Evolutionary conservation across 2,113 vertebrate genomes (phyloP).

Genomic region (Lampris incognitus): DNA sequence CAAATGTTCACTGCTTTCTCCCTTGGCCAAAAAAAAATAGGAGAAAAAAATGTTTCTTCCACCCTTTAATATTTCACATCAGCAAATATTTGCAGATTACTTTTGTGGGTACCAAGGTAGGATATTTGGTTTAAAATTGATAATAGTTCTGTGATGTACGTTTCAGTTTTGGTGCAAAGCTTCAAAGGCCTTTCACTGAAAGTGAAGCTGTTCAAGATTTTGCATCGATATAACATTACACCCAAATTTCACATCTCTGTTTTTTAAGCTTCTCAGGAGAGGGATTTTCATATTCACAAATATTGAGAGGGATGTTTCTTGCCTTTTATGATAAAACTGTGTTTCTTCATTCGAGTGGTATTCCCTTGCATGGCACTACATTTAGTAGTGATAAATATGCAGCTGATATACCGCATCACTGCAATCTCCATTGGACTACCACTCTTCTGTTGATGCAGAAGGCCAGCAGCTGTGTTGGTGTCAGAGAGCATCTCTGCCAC

Average conservation of each 20-base stretch:
- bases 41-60: background rate
- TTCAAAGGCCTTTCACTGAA: constrained; percentile 27
- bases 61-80: background rate
- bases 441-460: constrained; percentile 1
- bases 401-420: background rate
- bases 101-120: constrained; percentile 1
- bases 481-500: constrained; percentile 58
- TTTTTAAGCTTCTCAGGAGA: background rate
- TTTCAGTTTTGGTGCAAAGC: constrained; percentile 22
- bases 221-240: background rate
- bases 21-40: constrained; percentile 8
- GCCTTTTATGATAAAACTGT: background rate
- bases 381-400: background rate
- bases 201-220: background rate
- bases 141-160: background rate
- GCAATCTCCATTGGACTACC: background rate
- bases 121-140: background rate
- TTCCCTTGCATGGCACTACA: background rate
- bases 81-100: background rate
- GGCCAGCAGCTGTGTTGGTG: constrained; percentile 24
- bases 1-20: constrained; percentile 13
- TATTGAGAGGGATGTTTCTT: background rate
- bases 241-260: background rate
- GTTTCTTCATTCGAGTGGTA: background rate
- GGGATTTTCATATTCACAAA: background rate